phyloP scores from a whole-genome alignment of 2,113 vertebrate species.

The Zosterops japonicus region DNA sequence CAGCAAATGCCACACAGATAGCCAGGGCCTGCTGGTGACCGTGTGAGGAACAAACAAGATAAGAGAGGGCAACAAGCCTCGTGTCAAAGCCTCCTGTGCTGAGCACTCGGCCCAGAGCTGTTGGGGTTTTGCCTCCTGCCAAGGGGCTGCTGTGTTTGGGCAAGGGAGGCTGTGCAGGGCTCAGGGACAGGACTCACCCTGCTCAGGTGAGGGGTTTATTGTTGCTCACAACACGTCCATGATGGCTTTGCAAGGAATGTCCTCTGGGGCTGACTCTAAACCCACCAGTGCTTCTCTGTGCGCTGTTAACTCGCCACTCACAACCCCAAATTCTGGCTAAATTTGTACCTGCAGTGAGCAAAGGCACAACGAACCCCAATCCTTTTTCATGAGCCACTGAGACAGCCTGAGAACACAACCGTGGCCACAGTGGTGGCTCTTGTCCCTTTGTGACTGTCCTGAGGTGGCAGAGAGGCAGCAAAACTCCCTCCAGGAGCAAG shows the following conservation, averaged over 20 bases:
- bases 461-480: background rate
- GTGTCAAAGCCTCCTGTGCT: background rate
- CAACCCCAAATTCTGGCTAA: rapidly evolving
- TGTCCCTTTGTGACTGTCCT: rapidly evolving
- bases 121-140: background rate
- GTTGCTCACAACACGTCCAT: rapidly evolving
- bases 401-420: background rate
- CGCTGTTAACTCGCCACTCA: too few species aligned
- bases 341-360: rapidly evolving
- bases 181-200: background rate
- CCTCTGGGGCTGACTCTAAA: background rate
- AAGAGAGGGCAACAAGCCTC: background rate
- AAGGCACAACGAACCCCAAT: background rate
- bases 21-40: background rate
- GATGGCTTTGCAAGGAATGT: background rate
- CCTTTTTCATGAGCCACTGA: rapidly evolving
- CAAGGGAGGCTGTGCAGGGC: background rate
- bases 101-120: background rate
- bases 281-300: rapidly evolving
- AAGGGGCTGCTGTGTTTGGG: background rate
- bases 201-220: background rate
- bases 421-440: rapidly evolving
- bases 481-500: background rate
- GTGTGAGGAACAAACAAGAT: background rate
- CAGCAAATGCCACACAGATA: background rate